Evolutionary conservation across 2,888 invertebrate genomes (phyloP).

Genomic region (Leucophenga maculata): DNA sequence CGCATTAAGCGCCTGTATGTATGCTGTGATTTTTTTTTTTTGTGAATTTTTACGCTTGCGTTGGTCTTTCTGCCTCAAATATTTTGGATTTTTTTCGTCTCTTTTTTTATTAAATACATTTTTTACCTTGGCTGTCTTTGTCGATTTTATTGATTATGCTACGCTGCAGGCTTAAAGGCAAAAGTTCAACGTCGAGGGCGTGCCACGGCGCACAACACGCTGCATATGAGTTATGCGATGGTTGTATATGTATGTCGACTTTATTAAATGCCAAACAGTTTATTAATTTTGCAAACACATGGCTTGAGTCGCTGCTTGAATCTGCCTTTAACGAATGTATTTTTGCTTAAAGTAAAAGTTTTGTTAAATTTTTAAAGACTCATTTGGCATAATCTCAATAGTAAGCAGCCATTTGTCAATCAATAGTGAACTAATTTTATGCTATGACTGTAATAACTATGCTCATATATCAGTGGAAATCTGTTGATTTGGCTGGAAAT

Average conservation of each 20-base stretch:
- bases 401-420: too few relatives aligned
- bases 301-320: not conserved
- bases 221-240: not conserved
- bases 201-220: not conserved
- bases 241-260: constrained; percentile 1
- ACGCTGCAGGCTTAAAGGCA: constrained; percentile 3
- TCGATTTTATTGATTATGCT: constrained; percentile 22
- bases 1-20: constrained; percentile 10
- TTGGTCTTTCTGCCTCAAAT: constrained; percentile 18
- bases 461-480: constrained; percentile 54
- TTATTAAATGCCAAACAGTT: constrained; percentile 7
- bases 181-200: constrained; percentile 4
- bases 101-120: not conserved
- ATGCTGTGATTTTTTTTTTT: not conserved
- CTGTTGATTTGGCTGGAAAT: constrained; percentile 27
- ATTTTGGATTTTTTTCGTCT: constrained; percentile 2
- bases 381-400: too few relatives aligned
- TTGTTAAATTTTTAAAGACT: too few relatives aligned
- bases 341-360: not conserved
- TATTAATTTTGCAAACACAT: constrained; percentile 7
- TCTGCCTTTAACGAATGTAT: too few relatives aligned
- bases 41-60: constrained; percentile 10
- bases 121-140: not conserved
- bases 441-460: constrained; percentile 55
- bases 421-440: too few relatives aligned